Evolutionary conservation across 2,888 invertebrate genomes (phyloP).

Genomic region (Platypus cylindrus): DNA sequence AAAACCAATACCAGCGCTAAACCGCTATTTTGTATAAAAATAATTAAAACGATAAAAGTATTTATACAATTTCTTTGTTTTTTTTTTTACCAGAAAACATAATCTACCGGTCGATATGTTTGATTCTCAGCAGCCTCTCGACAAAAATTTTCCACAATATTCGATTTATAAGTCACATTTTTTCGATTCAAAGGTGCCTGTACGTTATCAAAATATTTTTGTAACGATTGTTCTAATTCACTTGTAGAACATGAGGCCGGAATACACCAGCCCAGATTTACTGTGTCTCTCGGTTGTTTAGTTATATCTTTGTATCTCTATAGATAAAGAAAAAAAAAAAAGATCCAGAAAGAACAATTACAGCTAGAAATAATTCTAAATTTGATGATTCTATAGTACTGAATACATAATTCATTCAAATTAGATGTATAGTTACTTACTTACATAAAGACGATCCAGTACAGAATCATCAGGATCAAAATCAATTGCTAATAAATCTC

Average conservation of each 20-base stretch:
- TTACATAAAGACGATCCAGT: constrained; percentile 30
- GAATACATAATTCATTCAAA: not conserved
- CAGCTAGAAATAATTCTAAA: no score
- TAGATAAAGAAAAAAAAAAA: no score
- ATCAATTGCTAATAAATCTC: constrained; percentile 25
- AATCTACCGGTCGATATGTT: constrained; percentile 26
- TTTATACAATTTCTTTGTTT: not conserved
- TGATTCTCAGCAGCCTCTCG: constrained; percentile 24
- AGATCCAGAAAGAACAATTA: no score
- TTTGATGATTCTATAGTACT: no score
- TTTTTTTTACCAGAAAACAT: constrained; percentile 30
- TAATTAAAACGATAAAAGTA: not conserved
- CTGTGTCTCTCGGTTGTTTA: constrained; percentile 26
- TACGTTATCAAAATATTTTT: constrained; percentile 26
- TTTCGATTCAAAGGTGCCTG: constrained; percentile 22
- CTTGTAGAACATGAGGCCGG: constrained; percentile 29
- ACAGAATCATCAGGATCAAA: constrained; percentile 27
- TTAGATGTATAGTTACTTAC: constrained; percentile 21
- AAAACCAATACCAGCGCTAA: constrained; percentile 24
- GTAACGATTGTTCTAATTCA: constrained; percentile 27
- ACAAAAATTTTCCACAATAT: constrained; percentile 23
- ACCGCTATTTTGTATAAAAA: constrained; percentile 21
- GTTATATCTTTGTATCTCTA: constrained; percentile 27
- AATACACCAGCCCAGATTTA: constrained; percentile 30
- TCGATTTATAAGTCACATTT: constrained; percentile 24